phyloP scores from a whole-genome alignment of 2,797 vertebrate species.

The Pelochelys cantorii region DNA sequence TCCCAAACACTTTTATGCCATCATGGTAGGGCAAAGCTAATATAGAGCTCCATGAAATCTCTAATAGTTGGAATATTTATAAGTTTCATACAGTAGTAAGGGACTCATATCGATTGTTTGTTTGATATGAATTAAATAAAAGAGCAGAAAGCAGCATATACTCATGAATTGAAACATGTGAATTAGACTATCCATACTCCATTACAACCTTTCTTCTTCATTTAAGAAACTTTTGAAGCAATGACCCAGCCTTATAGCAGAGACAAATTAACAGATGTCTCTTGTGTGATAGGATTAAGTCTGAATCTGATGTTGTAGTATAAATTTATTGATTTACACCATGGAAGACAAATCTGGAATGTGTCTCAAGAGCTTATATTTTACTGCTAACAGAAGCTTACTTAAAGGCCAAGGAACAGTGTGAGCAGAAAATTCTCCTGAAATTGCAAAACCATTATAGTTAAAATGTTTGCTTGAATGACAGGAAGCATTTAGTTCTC shows the following conservation, averaged over 20 bases:
- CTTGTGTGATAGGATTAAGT: conserved; percentile 24
- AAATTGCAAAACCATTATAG: background rate
- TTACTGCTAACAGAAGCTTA: background rate
- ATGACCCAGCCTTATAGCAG: background rate
- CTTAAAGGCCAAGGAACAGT: background rate
- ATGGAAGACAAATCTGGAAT: conserved; percentile 29
- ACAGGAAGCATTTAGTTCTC: background rate
- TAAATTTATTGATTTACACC: conserved; percentile 19
- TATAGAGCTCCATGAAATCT: background rate
- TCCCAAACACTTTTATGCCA: background rate
- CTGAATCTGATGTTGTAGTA: conserved; percentile 12
- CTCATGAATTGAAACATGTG: background rate
- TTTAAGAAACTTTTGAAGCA: conserved; percentile 7
- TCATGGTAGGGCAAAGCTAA: background rate
- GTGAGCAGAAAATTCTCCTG: background rate
- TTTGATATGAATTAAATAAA: background rate
- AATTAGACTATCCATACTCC: background rate
- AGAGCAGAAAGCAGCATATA: background rate
- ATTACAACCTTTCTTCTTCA: conserved; percentile 12
- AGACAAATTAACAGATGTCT: conserved; percentile 20
- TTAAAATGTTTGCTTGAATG: background rate
- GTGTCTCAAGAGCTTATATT: background rate
- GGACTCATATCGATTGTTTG: background rate
- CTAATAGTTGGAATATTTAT: background rate
- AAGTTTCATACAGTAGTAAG: background rate